A percentile compares a stretch with the other conserved stretches of the same genome.
Evolutionary conservation across 2,888 invertebrate genomes (phyloP).

Genomic region (Heliconius sara): DNA sequence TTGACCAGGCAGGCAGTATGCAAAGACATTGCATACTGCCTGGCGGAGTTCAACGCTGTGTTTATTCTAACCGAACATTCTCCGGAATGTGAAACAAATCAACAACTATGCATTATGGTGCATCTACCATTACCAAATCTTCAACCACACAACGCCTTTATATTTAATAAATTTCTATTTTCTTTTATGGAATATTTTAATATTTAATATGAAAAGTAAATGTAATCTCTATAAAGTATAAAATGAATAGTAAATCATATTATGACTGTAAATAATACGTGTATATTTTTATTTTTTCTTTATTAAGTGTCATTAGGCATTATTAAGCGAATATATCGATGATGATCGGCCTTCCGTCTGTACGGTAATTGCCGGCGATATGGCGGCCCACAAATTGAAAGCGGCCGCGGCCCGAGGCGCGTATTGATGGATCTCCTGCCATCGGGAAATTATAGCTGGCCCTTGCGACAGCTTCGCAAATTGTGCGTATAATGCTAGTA

Average conservation of each 20-base stretch:
- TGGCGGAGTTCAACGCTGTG: too few species aligned
- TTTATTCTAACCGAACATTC: too few species aligned
- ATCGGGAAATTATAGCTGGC: slow-evolving; percentile 81
- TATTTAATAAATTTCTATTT: too few species aligned
- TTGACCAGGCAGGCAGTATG: too few species aligned
- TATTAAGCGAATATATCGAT: slow-evolving; percentile 81
- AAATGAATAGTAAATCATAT: slow-evolving; percentile 9
- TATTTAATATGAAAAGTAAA: neutral
- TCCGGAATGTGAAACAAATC: too few species aligned
- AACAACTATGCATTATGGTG: too few species aligned
- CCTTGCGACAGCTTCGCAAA: slow-evolving; percentile 84
- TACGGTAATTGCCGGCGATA: slow-evolving; percentile 79
- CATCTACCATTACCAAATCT: too few species aligned
- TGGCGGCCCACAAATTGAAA: slow-evolving; percentile 83
- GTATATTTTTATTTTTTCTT: slow-evolving; percentile 79
- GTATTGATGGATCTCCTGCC: slow-evolving; percentile 83
- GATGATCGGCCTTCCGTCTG: slow-evolving; percentile 82
- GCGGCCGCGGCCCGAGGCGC: slow-evolving; percentile 78
- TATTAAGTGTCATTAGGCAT: slow-evolving; percentile 83
- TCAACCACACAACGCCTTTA: too few species aligned
- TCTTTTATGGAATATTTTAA: neutral
- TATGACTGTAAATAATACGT: slow-evolving; percentile 74
- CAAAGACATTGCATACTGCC: too few species aligned
- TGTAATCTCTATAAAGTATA: slow-evolving; percentile 1
- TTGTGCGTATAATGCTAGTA: slow-evolving; percentile 83